Conservation (phyloP, 2,888 invertebrate species). For the Drosophila birchii region DNA sequence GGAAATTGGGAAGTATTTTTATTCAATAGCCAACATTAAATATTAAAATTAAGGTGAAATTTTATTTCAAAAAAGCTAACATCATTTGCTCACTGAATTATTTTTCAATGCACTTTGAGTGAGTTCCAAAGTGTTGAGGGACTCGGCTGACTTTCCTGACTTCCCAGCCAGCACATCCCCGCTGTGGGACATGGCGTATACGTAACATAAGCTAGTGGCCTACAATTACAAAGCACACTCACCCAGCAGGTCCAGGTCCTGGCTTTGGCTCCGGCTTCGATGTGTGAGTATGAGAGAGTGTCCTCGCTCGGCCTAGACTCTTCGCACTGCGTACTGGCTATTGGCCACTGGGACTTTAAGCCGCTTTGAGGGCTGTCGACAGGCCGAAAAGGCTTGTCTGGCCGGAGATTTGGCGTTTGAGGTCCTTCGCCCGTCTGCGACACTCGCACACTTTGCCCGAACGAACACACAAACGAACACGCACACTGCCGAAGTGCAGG, state of each 20-base stretch:
- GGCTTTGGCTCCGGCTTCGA: not conserved
- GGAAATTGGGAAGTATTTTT: not conserved
- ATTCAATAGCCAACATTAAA: not conserved
- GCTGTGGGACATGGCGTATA: conserved; percentile 38
- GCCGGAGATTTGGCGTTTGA: conserved; percentile 35
- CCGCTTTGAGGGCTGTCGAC: conserved; percentile 53
- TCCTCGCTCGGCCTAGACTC: conserved; percentile 16
- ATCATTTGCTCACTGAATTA: not conserved
- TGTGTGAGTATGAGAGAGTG: conserved; percentile 3
- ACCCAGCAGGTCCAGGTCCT: conserved; percentile 16
- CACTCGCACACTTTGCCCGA: conserved; percentile 36
- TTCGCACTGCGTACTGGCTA: conserved; percentile 12
- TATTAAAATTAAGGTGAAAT: not conserved
- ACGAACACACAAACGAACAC: conserved; percentile 30
- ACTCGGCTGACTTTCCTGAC: conserved; percentile 8
- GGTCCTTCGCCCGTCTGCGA: conserved; percentile 34
- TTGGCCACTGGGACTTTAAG: conserved; percentile 46
- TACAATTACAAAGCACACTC: conserved; percentile 33
- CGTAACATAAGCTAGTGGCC: conserved; percentile 23
- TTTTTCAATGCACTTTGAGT: not conserved
- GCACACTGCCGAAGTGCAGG: conserved; percentile 15
- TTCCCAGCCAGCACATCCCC: conserved; percentile 1
- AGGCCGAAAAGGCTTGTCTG: conserved; percentile 40
- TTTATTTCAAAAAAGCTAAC: not conserved
- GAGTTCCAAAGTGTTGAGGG: not conserved